Evolutionary conservation across 2,113 vertebrate genomes (phyloP), one percentile per base, ranked within the genome.

Genomic region (Spea bombifrons): DNA sequence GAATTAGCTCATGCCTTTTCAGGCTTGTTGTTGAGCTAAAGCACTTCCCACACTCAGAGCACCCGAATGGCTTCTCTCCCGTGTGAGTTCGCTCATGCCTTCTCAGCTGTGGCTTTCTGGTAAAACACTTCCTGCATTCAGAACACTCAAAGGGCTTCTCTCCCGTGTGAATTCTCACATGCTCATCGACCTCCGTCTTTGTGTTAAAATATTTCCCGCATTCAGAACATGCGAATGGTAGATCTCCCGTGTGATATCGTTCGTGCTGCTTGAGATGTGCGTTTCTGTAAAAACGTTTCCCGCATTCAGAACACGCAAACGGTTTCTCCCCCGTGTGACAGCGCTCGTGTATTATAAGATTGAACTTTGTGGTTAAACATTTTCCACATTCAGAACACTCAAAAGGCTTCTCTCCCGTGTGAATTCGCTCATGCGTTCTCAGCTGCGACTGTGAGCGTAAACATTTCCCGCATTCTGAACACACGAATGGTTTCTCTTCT

Each of bases 141-240:
- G 75, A 3, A 5, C 75, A 76, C 6, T 50, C 9, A 48, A 55
- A 74, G 2, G 13, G 50, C 13, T 76, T 76, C 8, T 63, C 12
- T 9, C 61, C 48, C 3, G 45, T 47, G 68, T 71, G 78, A 3
- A 9, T 83, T 78, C 84, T 85, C 61, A 79, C 76, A 17, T 85
- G 82, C 68, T 81, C 78, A 75, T 84, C 55, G 45, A 85, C 81
- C 68, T 81, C 79, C 0, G 75, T 81, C 66, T 76, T 75, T 66
- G 79, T 66, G 5, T 50, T 81, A 70, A 85, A 88, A 43, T 80
- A 75, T 53, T 83, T 88, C 16, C 76, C 82, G 73, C 84, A 86
- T 61, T 83, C 63, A 13, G 63, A 47, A 16, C 79, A 83, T 57
- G 68, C 49, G 65, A 82, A 81, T 5, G 63, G 79, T 66, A 83